Base-by-base conservation (phyloP, 2,797 vertebrate genomes). In the Oreonectes daqikongensis region DNA sequence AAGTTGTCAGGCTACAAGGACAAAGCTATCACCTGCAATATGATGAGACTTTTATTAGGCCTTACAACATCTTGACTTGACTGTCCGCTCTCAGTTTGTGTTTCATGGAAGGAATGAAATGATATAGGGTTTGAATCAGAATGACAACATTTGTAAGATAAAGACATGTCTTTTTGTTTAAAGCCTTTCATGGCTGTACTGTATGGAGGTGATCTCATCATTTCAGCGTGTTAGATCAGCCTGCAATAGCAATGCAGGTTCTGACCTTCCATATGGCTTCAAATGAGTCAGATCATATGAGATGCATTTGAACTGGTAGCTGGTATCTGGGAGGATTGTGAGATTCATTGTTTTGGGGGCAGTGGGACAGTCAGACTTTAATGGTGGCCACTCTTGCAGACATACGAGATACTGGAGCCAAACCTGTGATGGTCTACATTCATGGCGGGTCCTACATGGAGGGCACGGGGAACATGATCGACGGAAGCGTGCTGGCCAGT, bases 371-470 rank as follows among this genome's bases (percentile, higher is more conserved):
- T 85, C 86, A 89, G 89, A 90, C 89, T 93, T 93, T 93, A 94
- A 94, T 85, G 86, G 87, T 93, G 88, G 88, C 88, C 91, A 85
- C 93, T 96, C 87, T 93, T 97, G 85, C 95, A 99, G 97, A 99
- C 94, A 99, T 99, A 90, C 96, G 97, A 91, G 97, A 99, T 84
- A 97, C 95, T 77, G 97, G 97, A 48, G 96, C 97, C 94, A 99
- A 99, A 88, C 97, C 97, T 0, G 97, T 99, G 92, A 99, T 99
- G 97, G 97, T 99, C 84, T 99, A 98, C 82, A 98, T 99, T 91
- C 97, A 99, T 0, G 97, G 97, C 32, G 97, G 97, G 55, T 99
- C 97, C 0, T 99, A 99, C 94, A 99, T 99, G 97, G 97, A 99
- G 89, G 97, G 97, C 83, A 99, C 97, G 0, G 97, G 97, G 80